Conservation (phyloP, 2,888 invertebrate species). For the Tenthredo amoena region DNA sequence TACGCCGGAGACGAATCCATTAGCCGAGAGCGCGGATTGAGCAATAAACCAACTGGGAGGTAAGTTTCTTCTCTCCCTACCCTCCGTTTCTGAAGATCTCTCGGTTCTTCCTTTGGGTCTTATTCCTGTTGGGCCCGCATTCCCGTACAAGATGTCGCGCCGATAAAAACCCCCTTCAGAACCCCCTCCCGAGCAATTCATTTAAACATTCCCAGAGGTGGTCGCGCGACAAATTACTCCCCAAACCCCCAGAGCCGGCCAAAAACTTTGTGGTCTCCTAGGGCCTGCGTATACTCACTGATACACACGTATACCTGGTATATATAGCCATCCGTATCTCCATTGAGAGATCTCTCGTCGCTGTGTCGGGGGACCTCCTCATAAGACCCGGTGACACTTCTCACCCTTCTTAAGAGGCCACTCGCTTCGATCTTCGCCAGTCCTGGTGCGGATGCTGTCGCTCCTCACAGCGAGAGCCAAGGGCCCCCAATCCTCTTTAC, state of each 20-base stretch:
- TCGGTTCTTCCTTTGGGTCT: constrained; percentile 61
- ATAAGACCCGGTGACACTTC: constrained; percentile 71
- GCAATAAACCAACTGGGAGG: constrained; percentile 78
- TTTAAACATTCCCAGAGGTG: constrained; percentile 78
- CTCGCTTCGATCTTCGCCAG: constrained; percentile 59
- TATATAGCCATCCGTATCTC: constrained; percentile 67
- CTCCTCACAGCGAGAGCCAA: constrained; percentile 43
- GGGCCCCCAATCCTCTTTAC: neutral
- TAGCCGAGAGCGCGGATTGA: constrained; percentile 76
- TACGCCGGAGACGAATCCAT: constrained; percentile 74
- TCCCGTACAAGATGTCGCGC: constrained; percentile 78
- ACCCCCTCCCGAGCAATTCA: constrained; percentile 74
- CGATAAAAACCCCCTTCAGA: constrained; percentile 72
- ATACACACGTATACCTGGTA: constrained; percentile 1
- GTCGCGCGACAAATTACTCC: constrained; percentile 78
- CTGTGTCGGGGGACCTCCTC: constrained; percentile 56
- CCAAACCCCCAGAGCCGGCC: constrained; percentile 71
- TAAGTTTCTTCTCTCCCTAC: constrained; percentile 70
- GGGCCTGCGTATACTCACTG: constrained; percentile 55
- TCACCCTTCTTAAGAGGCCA: constrained; percentile 69
- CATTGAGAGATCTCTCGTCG: constrained; percentile 72
- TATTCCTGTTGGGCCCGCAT: constrained; percentile 75
- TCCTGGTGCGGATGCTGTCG: constrained; percentile 46
- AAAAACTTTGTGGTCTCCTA: constrained; percentile 58
- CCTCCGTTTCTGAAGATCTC: constrained; percentile 58